Conservation (phyloP, 2,888 invertebrate species). For the Mallateleia sp. region DNA sequence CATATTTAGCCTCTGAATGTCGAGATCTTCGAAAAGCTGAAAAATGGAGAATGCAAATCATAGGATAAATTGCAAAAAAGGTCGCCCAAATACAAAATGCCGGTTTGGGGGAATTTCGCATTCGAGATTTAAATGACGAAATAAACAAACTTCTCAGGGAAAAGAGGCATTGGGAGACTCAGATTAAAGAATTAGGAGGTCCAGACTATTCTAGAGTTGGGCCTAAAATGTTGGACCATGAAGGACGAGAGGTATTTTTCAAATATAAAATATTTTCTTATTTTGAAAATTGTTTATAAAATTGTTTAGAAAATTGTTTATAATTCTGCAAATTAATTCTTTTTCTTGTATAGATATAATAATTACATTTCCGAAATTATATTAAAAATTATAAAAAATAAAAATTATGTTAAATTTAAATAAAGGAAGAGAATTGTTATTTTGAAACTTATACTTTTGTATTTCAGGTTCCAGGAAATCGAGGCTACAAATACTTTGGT, state of each 20-base stretch:
- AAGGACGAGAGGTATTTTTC: conserved; percentile 95
- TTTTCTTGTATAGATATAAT: too few relatives aligned
- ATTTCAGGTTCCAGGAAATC: conserved; percentile 98
- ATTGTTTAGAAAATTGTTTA: too few relatives aligned
- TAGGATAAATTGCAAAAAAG: conserved; percentile 99
- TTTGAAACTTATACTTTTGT: too few relatives aligned
- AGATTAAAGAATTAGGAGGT: conserved; percentile 98
- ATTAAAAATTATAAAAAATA: too few relatives aligned
- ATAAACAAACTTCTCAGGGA: conserved; percentile 99
- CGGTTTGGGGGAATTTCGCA: conserved; percentile 99
- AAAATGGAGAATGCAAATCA: conserved; percentile 99
- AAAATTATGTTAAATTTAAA: too few relatives aligned
- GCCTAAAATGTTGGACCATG: conserved; percentile 97
- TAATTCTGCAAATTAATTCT: too few relatives aligned
- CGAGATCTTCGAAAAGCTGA: conserved; percentile 97
- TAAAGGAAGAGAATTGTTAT: too few relatives aligned
- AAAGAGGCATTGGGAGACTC: conserved; percentile 99
- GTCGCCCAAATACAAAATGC: conserved; percentile 99
- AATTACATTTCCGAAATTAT: too few relatives aligned
- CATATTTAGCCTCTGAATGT: conserved; percentile 98
- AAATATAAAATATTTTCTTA: too few relatives aligned
- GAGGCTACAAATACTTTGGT: conserved; percentile 99
- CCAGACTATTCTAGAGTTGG: conserved; percentile 98
- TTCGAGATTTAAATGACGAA: conserved; percentile 99
- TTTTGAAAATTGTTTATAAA: too few relatives aligned